phyloP scores from a whole-genome alignment of 1,140 invertebrate genomes.

The Drosophila arawakana region DNA sequence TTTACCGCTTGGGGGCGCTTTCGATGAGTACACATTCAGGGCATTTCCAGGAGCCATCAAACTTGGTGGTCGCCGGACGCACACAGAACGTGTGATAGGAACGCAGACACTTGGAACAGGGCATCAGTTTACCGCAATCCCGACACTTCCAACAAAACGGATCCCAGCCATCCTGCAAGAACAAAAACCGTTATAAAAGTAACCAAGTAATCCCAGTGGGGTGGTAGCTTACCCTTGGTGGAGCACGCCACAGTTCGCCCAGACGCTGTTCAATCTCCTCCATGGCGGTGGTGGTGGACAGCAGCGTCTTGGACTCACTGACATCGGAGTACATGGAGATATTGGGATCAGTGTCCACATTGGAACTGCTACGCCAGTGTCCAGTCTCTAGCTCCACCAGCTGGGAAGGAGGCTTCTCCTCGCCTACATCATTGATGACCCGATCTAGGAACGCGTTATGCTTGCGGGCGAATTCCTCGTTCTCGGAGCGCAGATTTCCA shows the following conservation, averaged over 20 bases:
- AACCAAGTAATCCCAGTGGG: not conserved
- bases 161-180: conserved; percentile 86
- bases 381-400: conserved; percentile 9
- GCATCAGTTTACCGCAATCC: conserved; percentile 86
- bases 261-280: conserved; percentile 56
- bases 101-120: conserved; percentile 93
- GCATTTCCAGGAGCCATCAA: conserved; percentile 91
- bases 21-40: conserved; percentile 93
- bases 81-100: conserved; percentile 93
- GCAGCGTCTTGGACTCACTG: conserved; percentile 32
- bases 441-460: conserved; percentile 86
- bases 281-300: not conserved
- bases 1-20: conserved; percentile 89
- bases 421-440: conserved; percentile 54
- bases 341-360: conserved; percentile 38
- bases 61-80: conserved; percentile 85
- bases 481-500: conserved; percentile 85
- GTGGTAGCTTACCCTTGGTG: conserved; percentile 61
- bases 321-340: conserved; percentile 52
- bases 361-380: conserved; percentile 38
- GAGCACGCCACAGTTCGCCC: conserved; percentile 49
- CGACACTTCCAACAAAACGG: conserved; percentile 96
- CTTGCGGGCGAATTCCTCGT: conserved; percentile 87
- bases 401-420: conserved; percentile 6
- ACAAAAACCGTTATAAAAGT: not conserved